Percentiles rank a stretch among this genome's conserved stretches.
phyloP scores from a whole-genome alignment of 2,113 vertebrate species.

The Anas platyrhynchos region DNA sequence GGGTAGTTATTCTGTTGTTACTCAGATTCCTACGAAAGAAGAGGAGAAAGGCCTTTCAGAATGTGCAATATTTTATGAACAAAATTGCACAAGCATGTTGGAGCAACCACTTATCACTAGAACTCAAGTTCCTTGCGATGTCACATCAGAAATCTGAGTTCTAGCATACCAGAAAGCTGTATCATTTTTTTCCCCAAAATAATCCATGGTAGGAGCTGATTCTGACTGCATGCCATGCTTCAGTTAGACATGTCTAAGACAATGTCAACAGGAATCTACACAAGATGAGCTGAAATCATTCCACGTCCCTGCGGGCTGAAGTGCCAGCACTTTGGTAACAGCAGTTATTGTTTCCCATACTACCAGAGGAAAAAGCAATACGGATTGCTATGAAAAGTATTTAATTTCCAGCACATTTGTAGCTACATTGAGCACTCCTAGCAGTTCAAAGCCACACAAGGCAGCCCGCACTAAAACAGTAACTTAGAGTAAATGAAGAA shows the following conservation, averaged over 20 bases:
- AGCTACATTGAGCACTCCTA: neutral
- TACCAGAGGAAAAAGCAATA: neutral
- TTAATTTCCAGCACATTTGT: neutral
- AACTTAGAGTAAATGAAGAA: neutral
- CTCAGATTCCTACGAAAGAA: constrained; percentile 88
- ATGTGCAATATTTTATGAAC: neutral
- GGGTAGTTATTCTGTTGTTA: constrained; percentile 91
- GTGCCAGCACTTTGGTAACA: neutral
- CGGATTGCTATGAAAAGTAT: neutral
- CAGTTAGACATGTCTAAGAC: neutral
- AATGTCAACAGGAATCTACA: neutral
- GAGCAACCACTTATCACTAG: neutral
- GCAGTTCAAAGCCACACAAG: neutral
- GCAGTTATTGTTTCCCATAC: neutral
- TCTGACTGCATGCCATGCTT: neutral
- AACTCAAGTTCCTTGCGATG: neutral
- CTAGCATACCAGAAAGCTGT: neutral
- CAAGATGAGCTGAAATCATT: neutral
- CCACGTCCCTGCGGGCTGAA: neutral
- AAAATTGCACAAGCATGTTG: neutral
- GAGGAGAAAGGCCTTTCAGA: constrained; percentile 1
- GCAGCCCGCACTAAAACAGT: neutral
- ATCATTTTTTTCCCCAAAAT: neutral
- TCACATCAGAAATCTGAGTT: neutral
- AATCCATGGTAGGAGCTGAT: neutral